These are phyloP conservation scores for Oryzias curvinotus DNA, from an alignment of 2,113 vertebrate species.

Conservation along the genomic window DNA sequence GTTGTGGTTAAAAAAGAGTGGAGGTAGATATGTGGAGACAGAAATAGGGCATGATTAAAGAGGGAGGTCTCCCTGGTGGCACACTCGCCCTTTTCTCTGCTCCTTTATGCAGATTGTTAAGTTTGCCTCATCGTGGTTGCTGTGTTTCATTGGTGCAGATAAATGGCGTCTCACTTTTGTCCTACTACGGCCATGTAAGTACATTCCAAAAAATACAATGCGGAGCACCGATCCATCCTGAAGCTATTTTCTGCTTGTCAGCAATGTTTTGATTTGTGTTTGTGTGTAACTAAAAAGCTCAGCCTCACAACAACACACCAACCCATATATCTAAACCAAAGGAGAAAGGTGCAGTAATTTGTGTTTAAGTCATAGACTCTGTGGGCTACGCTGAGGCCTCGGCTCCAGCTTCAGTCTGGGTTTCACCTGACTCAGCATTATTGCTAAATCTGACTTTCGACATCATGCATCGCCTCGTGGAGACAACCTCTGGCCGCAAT, in stretches of 20 bases:
- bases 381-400: slow-evolving; percentile 21
- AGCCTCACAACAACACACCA: slow-evolving; percentile 5
- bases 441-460: slow-evolving; percentile 74
- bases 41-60: slow-evolving; percentile 50
- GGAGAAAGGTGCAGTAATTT: slow-evolving; percentile 39
- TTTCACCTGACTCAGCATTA: slow-evolving; percentile 71
- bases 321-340: slow-evolving; percentile 30
- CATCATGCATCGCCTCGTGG: slow-evolving; percentile 55
- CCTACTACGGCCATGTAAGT: slow-evolving; percentile 6
- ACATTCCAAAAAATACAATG: slow-evolving; percentile 23
- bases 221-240: slow-evolving; percentile 17
- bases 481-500: slow-evolving; percentile 67
- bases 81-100: slow-evolving; percentile 16
- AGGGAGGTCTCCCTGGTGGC: slow-evolving; percentile 36
- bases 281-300: slow-evolving; percentile 9
- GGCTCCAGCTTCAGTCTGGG: slow-evolving; percentile 64
- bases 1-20: slow-evolving; percentile 21
- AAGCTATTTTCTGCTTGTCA: slow-evolving; percentile 7
- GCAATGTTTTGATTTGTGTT: slow-evolving; percentile 34
- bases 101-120: slow-evolving; percentile 38
- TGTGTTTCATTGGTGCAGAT: slow-evolving; percentile 36
- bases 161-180: slow-evolving; percentile 31
- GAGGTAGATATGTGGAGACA: slow-evolving; percentile 17
- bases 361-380: slow-evolving; percentile 45
- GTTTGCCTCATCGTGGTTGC: slow-evolving; percentile 36